Conservation (phyloP, 2,888 invertebrate species). For the Incurvaria masculella region DNA sequence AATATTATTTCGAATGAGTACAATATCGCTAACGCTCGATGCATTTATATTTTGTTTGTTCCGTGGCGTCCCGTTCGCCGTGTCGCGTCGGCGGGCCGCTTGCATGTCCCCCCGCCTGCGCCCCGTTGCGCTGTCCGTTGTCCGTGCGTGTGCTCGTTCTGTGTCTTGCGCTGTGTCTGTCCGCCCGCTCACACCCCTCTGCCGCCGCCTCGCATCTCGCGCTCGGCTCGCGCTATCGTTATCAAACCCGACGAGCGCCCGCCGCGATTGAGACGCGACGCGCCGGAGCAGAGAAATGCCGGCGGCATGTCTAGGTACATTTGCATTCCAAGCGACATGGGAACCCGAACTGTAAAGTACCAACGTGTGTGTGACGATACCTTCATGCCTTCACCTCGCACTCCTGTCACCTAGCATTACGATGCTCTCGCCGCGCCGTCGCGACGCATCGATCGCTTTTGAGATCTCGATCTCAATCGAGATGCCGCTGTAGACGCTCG, state of each 20-base stretch:
- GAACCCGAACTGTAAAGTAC: conserved; percentile 29
- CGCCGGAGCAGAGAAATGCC: not conserved
- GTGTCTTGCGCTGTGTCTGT: conserved; percentile 30
- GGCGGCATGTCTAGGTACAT: not conserved
- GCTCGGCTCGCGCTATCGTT: not conserved
- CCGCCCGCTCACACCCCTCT: not conserved
- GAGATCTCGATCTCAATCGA: not conserved
- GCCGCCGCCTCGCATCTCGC: not conserved
- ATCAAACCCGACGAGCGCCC: too few relatives aligned
- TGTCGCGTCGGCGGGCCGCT: conserved; percentile 30
- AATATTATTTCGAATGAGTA: conserved; percentile 9
- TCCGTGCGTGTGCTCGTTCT: conserved; percentile 10
- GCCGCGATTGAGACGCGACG: not conserved
- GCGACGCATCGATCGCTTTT: not conserved
- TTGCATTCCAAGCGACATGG: conserved; percentile 57
- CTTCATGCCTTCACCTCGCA: not conserved
- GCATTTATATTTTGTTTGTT: not conserved
- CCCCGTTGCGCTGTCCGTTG: conserved; percentile 29
- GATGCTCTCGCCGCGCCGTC: not conserved
- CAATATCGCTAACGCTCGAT: conserved; percentile 5
- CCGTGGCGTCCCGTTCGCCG: too few relatives aligned
- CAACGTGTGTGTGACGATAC: not conserved
- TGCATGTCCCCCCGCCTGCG: conserved; percentile 38
- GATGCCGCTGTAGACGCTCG: not conserved
- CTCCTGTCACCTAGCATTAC: not conserved